These are phyloP conservation scores for Antidorcas marsupialis DNA, from an alignment of 2,113 vertebrate species.

Conservation along the genomic window DNA sequence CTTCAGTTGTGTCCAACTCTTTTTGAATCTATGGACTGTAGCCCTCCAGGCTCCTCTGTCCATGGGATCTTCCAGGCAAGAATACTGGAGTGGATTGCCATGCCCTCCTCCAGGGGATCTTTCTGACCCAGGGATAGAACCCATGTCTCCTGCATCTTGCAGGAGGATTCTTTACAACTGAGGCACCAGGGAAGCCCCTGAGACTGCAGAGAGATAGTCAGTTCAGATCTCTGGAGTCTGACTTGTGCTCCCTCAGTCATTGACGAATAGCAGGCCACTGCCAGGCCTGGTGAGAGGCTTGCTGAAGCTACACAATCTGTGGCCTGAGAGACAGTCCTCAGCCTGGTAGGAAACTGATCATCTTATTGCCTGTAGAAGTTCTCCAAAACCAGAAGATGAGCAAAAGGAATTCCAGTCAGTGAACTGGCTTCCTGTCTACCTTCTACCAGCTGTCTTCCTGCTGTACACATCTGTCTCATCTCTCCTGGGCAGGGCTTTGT, in stretches of 20 bases:
- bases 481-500: not conserved
- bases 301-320: not conserved
- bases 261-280: not conserved
- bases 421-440: not conserved
- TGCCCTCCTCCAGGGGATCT: not conserved
- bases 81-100: not conserved
- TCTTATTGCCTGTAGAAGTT: not conserved
- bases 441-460: not conserved
- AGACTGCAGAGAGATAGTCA: not conserved
- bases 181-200: not conserved
- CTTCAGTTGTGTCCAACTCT: not conserved
- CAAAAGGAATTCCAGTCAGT: not conserved
- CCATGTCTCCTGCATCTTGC: not conserved
- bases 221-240: not conserved
- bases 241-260: not conserved
- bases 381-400: not conserved
- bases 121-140: not conserved
- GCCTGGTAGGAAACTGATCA: not conserved
- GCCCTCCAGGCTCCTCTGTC: not conserved
- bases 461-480: not conserved
- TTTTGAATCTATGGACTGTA: not conserved
- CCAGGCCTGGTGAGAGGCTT: not conserved
- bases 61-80: not conserved
- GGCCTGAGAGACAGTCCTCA: not conserved
- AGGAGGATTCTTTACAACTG: not conserved